A percentile compares a stretch with the other conserved stretches of the same genome.
phyloP scores from a whole-genome alignment of 1,140 invertebrate species.

The Carcinoscorpius rotundicauda region DNA sequence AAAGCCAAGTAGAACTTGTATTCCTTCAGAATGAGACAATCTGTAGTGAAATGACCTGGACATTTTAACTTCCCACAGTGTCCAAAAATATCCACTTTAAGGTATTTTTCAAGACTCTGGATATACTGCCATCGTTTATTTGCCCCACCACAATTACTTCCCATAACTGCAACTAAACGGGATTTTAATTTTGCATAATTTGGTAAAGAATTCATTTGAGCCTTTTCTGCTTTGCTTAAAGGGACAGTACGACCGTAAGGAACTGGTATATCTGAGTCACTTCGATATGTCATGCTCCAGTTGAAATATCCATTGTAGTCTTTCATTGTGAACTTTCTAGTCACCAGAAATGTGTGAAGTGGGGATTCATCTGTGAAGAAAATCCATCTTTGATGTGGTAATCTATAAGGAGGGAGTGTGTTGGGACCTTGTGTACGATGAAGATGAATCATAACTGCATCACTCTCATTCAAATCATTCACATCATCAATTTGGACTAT shows the following conservation, averaged over 20 bases:
- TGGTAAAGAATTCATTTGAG: constrained; percentile 8
- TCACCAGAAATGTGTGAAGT: constrained; percentile 31
- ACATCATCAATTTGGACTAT: constrained; percentile 35
- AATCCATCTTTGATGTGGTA: constrained; percentile 21
- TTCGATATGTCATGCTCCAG: constrained; percentile 62
- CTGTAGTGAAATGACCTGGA: constrained; percentile 20
- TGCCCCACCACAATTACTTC: constrained; percentile 45
- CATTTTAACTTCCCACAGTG: constrained; percentile 19
- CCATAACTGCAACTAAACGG: constrained; percentile 40
- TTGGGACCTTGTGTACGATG: constrained; percentile 34
- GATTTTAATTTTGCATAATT: constrained; percentile 36
- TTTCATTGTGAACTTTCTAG: constrained; percentile 26
- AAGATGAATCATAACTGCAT: constrained; percentile 45
- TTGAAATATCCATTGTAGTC: constrained; percentile 46
- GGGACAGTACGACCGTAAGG: constrained; percentile 42
- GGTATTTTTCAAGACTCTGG: constrained; percentile 12
- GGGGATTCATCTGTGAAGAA: constrained; percentile 25
- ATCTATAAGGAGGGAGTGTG: constrained; percentile 10
- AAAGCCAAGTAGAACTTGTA: constrained; percentile 29
- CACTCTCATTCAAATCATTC: constrained; percentile 32
- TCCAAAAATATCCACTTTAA: constrained; percentile 16
- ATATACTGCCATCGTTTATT: constrained; percentile 45
- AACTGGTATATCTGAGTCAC: constrained; percentile 51
- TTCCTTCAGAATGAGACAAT: constrained; percentile 17
- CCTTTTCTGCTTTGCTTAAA: constrained; percentile 1